Percentiles rank a stretch among this genome's conserved stretches.
Evolutionary conservation across 1,140 invertebrate species (phyloP).

Genomic region (Teleogryllus occipitalis): DNA sequence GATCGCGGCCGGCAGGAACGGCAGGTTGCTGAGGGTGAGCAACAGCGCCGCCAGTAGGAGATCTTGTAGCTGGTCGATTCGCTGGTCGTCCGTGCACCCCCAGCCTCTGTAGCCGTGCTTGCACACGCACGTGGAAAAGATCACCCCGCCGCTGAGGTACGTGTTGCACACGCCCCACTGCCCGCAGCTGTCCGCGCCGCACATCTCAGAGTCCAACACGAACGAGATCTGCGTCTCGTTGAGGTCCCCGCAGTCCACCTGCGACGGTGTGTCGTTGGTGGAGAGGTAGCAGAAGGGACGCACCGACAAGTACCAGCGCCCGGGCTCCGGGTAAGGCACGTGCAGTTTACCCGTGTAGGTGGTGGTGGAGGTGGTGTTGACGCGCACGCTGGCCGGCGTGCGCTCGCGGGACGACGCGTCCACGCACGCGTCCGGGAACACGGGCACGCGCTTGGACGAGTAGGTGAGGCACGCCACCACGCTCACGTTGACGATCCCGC

Average conservation of each 20-base stretch:
- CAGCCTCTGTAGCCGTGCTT: conserved; percentile 64
- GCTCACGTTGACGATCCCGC: conserved; percentile 35
- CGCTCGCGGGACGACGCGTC: conserved; percentile 45
- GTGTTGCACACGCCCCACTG: conserved; percentile 56
- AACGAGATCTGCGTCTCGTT: conserved; percentile 35
- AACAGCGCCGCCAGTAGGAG: conserved; percentile 63
- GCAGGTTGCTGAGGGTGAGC: conserved; percentile 77
- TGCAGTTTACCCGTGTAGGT: conserved; percentile 35
- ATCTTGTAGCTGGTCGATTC: conserved; percentile 55
- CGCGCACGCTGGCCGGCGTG: conserved; percentile 16
- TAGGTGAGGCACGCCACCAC: conserved; percentile 48
- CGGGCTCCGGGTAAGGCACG: conserved; percentile 70
- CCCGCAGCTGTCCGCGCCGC: conserved; percentile 55
- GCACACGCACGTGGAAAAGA: conserved; percentile 66
- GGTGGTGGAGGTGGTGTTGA: neutral
- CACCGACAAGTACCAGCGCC: conserved; percentile 63
- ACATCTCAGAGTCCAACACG: conserved; percentile 55
- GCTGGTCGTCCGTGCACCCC: conserved; percentile 72
- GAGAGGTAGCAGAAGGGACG: conserved; percentile 48
- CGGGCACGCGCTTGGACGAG: conserved; percentile 35
- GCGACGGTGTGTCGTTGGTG: conserved; percentile 13
- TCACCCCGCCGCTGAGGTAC: conserved; percentile 65
- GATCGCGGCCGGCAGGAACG: conserved; percentile 74
- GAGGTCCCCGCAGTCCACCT: conserved; percentile 4
- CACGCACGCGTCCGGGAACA: conserved; percentile 47